Evolutionary conservation across 2,113 vertebrate species (phyloP), one percentile per base, ranked within the genome.

Genomic region (Brienomyrus brachyistius): DNA sequence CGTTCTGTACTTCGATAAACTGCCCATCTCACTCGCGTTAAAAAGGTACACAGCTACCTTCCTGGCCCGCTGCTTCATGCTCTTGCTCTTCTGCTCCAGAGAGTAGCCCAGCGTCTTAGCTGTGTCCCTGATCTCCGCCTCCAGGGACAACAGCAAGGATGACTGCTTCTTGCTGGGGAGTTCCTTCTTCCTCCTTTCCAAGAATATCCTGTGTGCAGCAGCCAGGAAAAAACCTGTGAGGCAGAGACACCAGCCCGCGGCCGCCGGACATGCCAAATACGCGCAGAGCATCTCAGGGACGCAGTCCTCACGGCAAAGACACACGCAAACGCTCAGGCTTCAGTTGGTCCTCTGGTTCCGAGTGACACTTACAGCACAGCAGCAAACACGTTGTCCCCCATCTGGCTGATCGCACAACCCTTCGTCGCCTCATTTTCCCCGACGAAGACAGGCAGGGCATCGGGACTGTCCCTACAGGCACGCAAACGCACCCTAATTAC

Each of bases 341-440:
- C 27, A 45, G 27, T 13, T 40, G 43, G 8, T 43, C 51, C 43
- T 23, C 62, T 59, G 40, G 4, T 80, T 27, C 19, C 27, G 9
- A 21, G 31, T 11, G 17, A 47, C 88, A 96, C 97, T 97, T 96
- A 99, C 98, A 97, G 96, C 91, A 98, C 96, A 62, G 98, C 98
- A 86, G 97, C 96, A 94, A 99, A 99, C 90, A 99, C 86, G 51
- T 99, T 99, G 92, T 98, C 98, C 83, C 98, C 98, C 93, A 95
- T 95, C 94, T 97, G 97, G 90, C 95, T 93, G 91, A 99, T 98
- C 27, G 92, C 31, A 91, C 96, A 99, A 90, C 96, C 95, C 91
- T 97, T 99, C 94, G 95, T 97, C 0, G 97, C 97, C 94, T 99
- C 97, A 92, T 97, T 99, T 92, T 96, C 96, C 87, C 97, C 98